Conservation (phyloP, 2,888 invertebrate genomes). For the Lissonota sp. region DNA sequence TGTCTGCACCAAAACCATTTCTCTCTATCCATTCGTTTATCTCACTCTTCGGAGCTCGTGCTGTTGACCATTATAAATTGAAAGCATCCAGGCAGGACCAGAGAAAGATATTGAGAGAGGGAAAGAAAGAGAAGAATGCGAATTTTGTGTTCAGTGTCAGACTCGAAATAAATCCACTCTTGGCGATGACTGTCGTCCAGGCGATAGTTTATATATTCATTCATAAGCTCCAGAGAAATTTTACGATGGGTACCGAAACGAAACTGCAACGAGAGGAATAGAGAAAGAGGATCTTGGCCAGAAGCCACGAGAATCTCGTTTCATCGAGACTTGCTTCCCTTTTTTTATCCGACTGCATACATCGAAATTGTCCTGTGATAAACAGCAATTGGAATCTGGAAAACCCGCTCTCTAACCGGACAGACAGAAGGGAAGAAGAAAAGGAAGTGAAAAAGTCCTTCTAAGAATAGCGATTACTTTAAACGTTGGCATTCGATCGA, state of each 20-base stretch:
- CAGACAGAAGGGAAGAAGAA: background rate
- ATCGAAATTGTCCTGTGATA: constrained; percentile 5
- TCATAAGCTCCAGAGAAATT: constrained; percentile 34
- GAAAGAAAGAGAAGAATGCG: background rate
- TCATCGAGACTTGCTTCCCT: constrained; percentile 30
- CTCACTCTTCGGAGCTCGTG: background rate
- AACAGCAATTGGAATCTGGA: constrained; percentile 22
- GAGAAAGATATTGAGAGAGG: background rate
- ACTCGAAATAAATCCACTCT: constrained; percentile 8
- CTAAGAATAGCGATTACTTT: too few relatives aligned
- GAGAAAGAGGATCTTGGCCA: background rate
- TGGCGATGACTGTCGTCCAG: constrained; percentile 22
- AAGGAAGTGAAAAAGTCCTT: background rate
- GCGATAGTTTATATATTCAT: constrained; percentile 32
- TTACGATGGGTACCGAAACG: constrained; percentile 32
- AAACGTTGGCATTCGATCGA: too few relatives aligned
- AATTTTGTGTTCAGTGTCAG: constrained; percentile 41
- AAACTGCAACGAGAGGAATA: background rate
- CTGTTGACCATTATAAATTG: constrained; percentile 51
- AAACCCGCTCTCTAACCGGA: background rate
- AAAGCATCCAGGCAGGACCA: constrained; percentile 33
- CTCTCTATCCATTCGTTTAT: background rate
- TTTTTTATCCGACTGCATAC: constrained; percentile 11
- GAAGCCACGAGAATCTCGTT: constrained; percentile 23
- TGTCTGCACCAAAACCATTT: constrained; percentile 5